phyloP scores from a whole-genome alignment of 2,797 vertebrate genomes.

The Artibeus lituratus region DNA sequence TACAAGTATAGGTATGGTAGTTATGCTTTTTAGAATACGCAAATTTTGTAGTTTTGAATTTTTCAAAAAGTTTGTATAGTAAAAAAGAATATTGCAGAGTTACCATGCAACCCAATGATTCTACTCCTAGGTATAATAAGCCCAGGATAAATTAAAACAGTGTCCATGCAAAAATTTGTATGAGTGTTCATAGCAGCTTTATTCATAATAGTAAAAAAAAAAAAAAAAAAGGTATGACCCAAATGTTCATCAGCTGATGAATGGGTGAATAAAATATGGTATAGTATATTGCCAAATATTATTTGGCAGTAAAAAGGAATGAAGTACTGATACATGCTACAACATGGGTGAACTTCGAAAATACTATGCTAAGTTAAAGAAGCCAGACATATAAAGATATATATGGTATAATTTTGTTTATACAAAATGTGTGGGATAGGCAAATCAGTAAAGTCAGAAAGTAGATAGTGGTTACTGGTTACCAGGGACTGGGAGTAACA shows the following conservation, averaged over 20 bases:
- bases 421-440: background rate
- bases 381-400: background rate
- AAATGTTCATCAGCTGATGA: background rate
- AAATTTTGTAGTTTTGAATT: conserved; percentile 20
- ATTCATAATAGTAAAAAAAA: background rate
- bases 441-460: background rate
- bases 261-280: background rate
- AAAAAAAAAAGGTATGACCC: background rate
- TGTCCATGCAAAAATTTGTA: background rate
- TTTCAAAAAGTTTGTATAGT: background rate
- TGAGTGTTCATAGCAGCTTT: conserved; percentile 15
- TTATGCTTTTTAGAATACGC: conserved; percentile 14
- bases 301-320: background rate
- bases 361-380: background rate
- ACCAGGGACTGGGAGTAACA: background rate
- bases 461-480: background rate
- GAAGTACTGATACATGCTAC: background rate
- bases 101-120: background rate
- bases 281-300: background rate
- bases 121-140: conserved; percentile 3
- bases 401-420: background rate
- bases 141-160: conserved; percentile 19
- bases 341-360: background rate
- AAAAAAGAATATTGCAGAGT: background rate
- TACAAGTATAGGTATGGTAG: background rate